Conservation (phyloP, 2,797 vertebrate genomes). For the Pipistrellus kuhlii region DNA sequence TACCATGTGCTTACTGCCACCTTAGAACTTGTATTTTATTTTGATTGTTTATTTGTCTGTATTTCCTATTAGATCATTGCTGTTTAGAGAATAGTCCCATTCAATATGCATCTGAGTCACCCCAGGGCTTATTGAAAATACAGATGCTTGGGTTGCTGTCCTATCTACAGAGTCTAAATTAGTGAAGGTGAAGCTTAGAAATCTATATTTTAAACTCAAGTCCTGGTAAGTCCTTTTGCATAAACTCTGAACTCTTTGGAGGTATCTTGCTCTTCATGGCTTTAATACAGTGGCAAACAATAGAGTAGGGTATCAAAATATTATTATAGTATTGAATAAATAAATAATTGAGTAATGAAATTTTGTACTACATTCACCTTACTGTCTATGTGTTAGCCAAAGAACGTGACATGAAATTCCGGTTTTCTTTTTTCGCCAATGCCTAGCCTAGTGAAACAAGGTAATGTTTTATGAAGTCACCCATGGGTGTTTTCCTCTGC, state of each 20-base stretch:
- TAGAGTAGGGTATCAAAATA: not conserved
- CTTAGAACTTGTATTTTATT: constrained; percentile 16
- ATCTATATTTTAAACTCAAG: not conserved
- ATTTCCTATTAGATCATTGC: not conserved
- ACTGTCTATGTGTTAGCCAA: not conserved
- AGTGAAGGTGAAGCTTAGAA: not conserved
- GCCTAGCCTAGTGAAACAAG: not conserved
- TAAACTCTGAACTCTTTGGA: not conserved
- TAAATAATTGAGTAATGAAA: not conserved
- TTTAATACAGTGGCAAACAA: not conserved
- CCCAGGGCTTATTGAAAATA: not conserved
- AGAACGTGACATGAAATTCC: not conserved
- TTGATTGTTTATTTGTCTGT: not conserved
- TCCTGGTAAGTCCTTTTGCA: not conserved
- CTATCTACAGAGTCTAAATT: not conserved
- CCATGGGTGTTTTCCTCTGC: not conserved
- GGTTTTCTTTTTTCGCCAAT: not conserved
- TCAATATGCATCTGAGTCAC: not conserved
- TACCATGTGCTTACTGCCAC: not conserved
- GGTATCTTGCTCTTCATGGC: not conserved
- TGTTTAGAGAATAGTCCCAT: not conserved
- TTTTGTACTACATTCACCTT: not conserved
- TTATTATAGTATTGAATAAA: not conserved
- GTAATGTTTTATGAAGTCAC: not conserved
- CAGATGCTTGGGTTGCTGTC: not conserved